Percentiles rank a stretch among this genome's conserved stretches.
These are phyloP conservation scores for Sweltsa coloradensis DNA, from an alignment of 1,140 invertebrate genomes.

Conservation along the genomic window DNA sequence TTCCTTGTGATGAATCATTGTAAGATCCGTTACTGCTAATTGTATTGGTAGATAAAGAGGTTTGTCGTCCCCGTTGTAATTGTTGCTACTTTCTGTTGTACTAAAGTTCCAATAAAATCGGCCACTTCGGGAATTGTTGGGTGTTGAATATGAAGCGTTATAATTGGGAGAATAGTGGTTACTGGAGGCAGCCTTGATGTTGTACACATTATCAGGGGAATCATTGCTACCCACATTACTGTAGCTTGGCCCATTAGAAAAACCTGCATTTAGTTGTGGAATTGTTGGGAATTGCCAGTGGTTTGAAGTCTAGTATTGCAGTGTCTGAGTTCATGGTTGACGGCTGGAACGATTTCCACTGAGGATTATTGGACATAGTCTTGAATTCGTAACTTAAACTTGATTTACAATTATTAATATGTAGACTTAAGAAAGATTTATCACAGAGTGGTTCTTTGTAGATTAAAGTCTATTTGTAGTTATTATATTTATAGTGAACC, in stretches of 20 bases:
- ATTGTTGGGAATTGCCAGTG: slow-evolving; percentile 40
- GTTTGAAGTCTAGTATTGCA: slow-evolving; percentile 57
- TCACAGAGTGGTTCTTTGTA: slow-evolving; percentile 22
- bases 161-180: slow-evolving; percentile 16
- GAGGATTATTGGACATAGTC: slow-evolving; percentile 73
- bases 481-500: no score
- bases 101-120: slow-evolving; percentile 42
- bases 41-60: slow-evolving; percentile 37
- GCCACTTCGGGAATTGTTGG: slow-evolving; percentile 12
- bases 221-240: slow-evolving; percentile 16
- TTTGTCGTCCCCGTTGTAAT: no score
- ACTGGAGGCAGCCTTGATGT: slow-evolving; percentile 15
- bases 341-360: slow-evolving; percentile 86
- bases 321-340: slow-evolving; percentile 59
- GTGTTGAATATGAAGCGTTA: slow-evolving; percentile 7
- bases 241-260: slow-evolving; percentile 27
- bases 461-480: neutral
- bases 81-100: slow-evolving; percentile 16
- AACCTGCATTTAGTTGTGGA: slow-evolving; percentile 21
- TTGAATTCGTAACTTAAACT: slow-evolving; percentile 4
- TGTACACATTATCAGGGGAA: slow-evolving; percentile 20
- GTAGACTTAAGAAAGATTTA: slow-evolving; percentile 15
- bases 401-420: slow-evolving; percentile 7
- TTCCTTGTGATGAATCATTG: slow-evolving; percentile 26
- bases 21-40: no score